Conservation (phyloP, 1,140 invertebrate species). For the Ips nitidus region DNA sequence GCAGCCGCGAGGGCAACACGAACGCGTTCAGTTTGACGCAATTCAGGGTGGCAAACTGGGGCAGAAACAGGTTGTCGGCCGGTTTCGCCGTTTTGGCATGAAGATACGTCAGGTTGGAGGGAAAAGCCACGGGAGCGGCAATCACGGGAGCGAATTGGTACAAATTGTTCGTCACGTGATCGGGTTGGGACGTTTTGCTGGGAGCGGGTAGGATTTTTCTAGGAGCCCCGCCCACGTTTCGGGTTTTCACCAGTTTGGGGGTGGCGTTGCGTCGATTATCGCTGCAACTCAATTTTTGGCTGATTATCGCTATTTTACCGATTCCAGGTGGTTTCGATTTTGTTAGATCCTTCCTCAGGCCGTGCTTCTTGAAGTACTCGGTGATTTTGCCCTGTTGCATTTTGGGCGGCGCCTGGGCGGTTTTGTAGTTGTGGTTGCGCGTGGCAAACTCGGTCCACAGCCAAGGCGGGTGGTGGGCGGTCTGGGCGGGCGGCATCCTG, state of each 20-base stretch:
- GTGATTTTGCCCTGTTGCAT: constrained; percentile 68
- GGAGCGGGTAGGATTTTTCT: constrained; percentile 52
- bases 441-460: constrained; percentile 44
- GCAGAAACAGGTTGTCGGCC: constrained; percentile 48
- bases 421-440: constrained; percentile 28
- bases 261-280: constrained; percentile 14
- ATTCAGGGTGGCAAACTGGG: constrained; percentile 47
- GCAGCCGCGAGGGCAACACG: constrained; percentile 47
- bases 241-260: constrained; percentile 17
- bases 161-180: constrained; percentile 28
- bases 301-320: constrained; percentile 10
- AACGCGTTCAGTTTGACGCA: constrained; percentile 51
- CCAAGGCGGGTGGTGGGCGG: constrained; percentile 53
- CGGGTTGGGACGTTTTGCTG: constrained; percentile 44
- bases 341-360: constrained; percentile 28
- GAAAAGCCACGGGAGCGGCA: constrained; percentile 46
- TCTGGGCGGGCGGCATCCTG: constrained; percentile 56
- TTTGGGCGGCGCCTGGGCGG: constrained; percentile 47
- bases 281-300: constrained; percentile 18
- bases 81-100: constrained; percentile 49
- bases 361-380: constrained; percentile 78
- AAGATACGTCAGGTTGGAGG: constrained; percentile 48
- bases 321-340: constrained; percentile 38
- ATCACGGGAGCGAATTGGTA: constrained; percentile 44
- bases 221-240: constrained; percentile 40